Percentiles rank a stretch among this genome's conserved stretches.
Evolutionary conservation across 1,140 invertebrate genomes (phyloP).

Genomic region (Aradophagus sp.): DNA sequence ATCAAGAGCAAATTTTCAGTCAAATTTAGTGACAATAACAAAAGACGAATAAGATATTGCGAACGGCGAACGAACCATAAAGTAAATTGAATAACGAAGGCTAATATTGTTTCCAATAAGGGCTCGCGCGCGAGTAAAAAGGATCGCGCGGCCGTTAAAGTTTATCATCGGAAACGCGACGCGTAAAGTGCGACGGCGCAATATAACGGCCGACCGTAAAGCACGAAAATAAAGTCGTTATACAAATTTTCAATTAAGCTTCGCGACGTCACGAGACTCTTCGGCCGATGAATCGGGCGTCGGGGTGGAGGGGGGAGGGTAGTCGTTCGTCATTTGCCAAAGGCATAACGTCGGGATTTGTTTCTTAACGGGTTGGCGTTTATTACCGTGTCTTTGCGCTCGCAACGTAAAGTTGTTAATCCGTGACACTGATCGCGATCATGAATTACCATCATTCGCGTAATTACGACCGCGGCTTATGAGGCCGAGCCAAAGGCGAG

Average conservation of each 20-base stretch:
- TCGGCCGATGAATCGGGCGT: slow-evolving; percentile 6
- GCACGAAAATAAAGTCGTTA: slow-evolving; percentile 14
- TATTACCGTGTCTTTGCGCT: slow-evolving; percentile 28
- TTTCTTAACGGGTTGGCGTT: slow-evolving; percentile 25
- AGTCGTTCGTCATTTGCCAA: slow-evolving; percentile 8
- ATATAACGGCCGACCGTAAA: slow-evolving; percentile 12
- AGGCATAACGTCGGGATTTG: slow-evolving; percentile 25
- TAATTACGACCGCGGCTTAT: slow-evolving; percentile 27
- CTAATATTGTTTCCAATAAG: background rate
- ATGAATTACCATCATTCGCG: slow-evolving; percentile 37
- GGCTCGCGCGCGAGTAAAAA: background rate
- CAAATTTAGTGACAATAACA: too few species aligned
- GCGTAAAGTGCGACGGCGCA: background rate
- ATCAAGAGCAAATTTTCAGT: too few species aligned
- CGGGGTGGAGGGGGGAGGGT: too few species aligned
- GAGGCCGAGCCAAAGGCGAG: slow-evolving; percentile 10
- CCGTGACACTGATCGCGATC: slow-evolving; percentile 23
- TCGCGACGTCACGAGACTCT: slow-evolving; percentile 4
- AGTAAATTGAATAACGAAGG: slow-evolving; percentile 8
- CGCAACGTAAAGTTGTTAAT: slow-evolving; percentile 27
- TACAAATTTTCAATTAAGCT: slow-evolving; percentile 27
- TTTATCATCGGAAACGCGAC: slow-evolving; percentile 3
- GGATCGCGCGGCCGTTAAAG: background rate
- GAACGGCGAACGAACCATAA: too few species aligned
- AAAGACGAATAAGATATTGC: too few species aligned